These are phyloP conservation scores for Prenolepis imparis DNA, from an alignment of 2,888 invertebrate species.

Conservation along the genomic window DNA sequence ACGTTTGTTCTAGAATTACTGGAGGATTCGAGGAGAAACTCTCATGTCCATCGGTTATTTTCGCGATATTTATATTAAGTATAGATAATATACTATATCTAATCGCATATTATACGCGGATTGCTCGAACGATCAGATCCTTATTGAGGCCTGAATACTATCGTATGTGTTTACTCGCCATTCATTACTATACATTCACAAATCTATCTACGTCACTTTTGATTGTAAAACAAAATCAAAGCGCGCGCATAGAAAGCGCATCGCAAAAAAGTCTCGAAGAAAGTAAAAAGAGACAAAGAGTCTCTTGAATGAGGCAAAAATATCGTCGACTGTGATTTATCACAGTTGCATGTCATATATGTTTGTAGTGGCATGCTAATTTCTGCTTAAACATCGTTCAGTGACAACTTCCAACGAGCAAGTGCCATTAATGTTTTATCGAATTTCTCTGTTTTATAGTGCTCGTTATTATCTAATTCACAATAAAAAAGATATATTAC, in stretches of 20 bases:
- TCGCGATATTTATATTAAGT: background rate
- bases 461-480: background rate
- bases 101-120: slow-evolving; percentile 27
- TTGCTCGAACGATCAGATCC: slow-evolving; percentile 4
- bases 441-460: background rate
- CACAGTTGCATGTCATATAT: slow-evolving; percentile 9
- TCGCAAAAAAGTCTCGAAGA: slow-evolving; percentile 36
- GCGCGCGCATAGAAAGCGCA: slow-evolving; percentile 32
- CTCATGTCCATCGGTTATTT: background rate
- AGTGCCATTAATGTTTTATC: background rate
- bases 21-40: slow-evolving; percentile 39
- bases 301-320: background rate
- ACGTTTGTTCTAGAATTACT: slow-evolving; percentile 33
- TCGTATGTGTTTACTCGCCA: background rate
- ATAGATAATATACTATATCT: background rate
- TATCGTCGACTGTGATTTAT: slow-evolving; percentile 25
- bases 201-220: slow-evolving; percentile 31
- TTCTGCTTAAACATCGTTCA: background rate
- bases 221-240: slow-evolving; percentile 26
- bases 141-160: background rate
- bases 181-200: slow-evolving; percentile 25
- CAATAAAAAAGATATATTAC: background rate
- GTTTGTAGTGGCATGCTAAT: background rate
- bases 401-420: background rate
- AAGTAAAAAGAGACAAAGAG: slow-evolving; percentile 30